phyloP scores from a whole-genome alignment of 2,888 invertebrate genomes.

The Platerodrilus igneus region DNA sequence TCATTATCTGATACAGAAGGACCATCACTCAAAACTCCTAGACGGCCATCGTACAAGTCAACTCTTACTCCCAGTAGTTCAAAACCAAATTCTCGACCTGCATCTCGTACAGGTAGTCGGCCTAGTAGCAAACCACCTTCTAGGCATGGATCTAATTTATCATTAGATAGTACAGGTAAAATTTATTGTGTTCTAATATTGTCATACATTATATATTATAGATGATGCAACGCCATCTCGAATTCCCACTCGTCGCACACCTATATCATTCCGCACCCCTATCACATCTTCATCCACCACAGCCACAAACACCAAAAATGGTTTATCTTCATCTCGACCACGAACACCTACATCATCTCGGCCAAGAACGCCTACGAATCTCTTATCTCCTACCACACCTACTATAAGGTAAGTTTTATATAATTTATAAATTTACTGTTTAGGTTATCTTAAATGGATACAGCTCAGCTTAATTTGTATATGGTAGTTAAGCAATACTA shows the following conservation, averaged over 20 bases:
- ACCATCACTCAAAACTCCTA: conserved; percentile 59
- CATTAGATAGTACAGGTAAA: conserved; percentile 81
- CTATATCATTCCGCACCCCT: conserved; percentile 50
- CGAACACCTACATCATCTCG: conserved; percentile 65
- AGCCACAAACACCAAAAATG: conserved; percentile 54
- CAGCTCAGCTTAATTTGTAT: not conserved
- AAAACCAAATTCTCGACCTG: conserved; percentile 68
- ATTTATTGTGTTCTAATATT: not conserved
- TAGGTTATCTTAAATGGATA: not conserved
- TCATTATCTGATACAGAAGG: conserved; percentile 85
- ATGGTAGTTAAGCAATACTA: conserved; percentile 14
- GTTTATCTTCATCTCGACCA: conserved; percentile 54
- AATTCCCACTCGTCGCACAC: conserved; percentile 69
- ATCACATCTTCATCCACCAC: conserved; percentile 47
- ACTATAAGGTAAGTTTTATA: conserved; percentile 61
- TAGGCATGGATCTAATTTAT: conserved; percentile 87
- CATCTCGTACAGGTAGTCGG: conserved; percentile 79
- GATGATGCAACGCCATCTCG: conserved; percentile 78
- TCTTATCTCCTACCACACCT: conserved; percentile 66
- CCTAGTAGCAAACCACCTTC: conserved; percentile 90
- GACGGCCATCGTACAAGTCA: conserved; percentile 66
- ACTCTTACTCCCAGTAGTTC: conserved; percentile 75
- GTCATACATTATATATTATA: conserved; percentile 34
- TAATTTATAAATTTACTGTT: conserved; percentile 1
- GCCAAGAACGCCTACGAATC: conserved; percentile 72